phyloP scores from a whole-genome alignment of 1,140 invertebrate species.

The Augochlora pura region DNA sequence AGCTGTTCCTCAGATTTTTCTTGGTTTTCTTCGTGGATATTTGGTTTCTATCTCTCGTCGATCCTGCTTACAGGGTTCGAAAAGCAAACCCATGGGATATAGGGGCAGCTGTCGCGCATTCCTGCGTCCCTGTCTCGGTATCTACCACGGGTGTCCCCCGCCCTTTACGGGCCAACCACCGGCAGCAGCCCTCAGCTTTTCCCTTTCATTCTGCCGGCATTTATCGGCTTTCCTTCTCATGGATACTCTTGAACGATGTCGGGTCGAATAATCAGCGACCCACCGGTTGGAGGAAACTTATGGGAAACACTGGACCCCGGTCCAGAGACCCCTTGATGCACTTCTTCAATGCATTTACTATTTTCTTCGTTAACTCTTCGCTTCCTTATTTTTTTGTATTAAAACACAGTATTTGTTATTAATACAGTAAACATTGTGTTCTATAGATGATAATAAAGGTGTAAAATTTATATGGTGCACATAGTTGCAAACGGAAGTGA shows the following conservation, averaged over 20 bases:
- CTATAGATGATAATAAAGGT: too few relatives aligned
- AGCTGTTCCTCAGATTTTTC: background rate
- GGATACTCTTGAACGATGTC: constrained; percentile 12
- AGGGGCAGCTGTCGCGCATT: constrained; percentile 69
- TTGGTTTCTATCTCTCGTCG: constrained; percentile 61
- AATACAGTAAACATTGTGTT: too few relatives aligned
- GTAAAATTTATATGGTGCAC: too few relatives aligned
- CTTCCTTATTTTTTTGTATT: too few relatives aligned
- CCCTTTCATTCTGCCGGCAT: constrained; percentile 10
- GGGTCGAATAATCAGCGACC: constrained; percentile 14
- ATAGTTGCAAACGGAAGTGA: too few relatives aligned
- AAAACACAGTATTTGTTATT: too few relatives aligned
- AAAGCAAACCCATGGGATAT: constrained; percentile 62
- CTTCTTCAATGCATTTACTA: background rate
- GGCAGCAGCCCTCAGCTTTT: constrained; percentile 25
- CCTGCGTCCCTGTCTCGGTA: constrained; percentile 59
- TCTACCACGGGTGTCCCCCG: constrained; percentile 51
- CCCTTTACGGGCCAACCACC: constrained; percentile 14
- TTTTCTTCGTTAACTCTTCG: too few relatives aligned
- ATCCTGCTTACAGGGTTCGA: constrained; percentile 53
- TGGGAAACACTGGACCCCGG: background rate
- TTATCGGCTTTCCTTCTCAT: constrained; percentile 29
- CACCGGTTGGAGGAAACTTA: background rate
- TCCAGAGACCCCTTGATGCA: background rate
- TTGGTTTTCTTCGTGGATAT: constrained; percentile 18